These are phyloP conservation scores for Eumerus sabulonum DNA, from an alignment of 2,888 invertebrate genomes.

Conservation along the genomic window DNA sequence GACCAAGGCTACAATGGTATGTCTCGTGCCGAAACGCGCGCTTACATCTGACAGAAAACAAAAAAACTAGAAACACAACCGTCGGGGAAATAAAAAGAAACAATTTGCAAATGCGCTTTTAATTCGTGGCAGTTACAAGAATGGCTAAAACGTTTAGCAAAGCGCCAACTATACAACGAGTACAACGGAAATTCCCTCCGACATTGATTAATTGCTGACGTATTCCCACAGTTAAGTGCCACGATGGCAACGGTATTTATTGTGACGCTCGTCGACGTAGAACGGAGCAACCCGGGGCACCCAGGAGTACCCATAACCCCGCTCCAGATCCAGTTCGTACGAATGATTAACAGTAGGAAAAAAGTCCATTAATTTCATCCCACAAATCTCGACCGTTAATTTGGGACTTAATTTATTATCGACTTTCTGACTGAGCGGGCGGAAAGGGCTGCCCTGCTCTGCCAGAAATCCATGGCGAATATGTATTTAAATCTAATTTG, in stretches of 20 bases:
- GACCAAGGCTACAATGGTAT: not conserved
- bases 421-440: slow-evolving; percentile 44
- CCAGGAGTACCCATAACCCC: no score
- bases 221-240: slow-evolving; percentile 35
- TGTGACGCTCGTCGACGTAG: not conserved
- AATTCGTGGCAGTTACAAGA: slow-evolving; percentile 32
- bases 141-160: not conserved
- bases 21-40: no score
- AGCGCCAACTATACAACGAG: slow-evolving; percentile 9
- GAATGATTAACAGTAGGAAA: slow-evolving; percentile 57
- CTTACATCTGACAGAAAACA: no score
- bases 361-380: slow-evolving; percentile 55
- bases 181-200: slow-evolving; percentile 47
- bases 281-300: not conserved
- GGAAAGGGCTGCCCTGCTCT: slow-evolving; percentile 50
- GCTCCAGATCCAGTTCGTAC: not conserved
- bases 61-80: not conserved
- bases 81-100: no score
- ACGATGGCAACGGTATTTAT: slow-evolving; percentile 35
- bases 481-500: slow-evolving; percentile 55
- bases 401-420: slow-evolving; percentile 49
- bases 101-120: slow-evolving; percentile 56
- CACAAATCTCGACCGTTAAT: slow-evolving; percentile 54
- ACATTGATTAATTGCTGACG: slow-evolving; percentile 63
- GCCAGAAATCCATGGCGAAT: slow-evolving; percentile 40